A percentile compares a stretch with the other conserved stretches of the same genome.
phyloP scores from a whole-genome alignment of 1,140 invertebrate genomes.

The Pogonomyrmex californicus region DNA sequence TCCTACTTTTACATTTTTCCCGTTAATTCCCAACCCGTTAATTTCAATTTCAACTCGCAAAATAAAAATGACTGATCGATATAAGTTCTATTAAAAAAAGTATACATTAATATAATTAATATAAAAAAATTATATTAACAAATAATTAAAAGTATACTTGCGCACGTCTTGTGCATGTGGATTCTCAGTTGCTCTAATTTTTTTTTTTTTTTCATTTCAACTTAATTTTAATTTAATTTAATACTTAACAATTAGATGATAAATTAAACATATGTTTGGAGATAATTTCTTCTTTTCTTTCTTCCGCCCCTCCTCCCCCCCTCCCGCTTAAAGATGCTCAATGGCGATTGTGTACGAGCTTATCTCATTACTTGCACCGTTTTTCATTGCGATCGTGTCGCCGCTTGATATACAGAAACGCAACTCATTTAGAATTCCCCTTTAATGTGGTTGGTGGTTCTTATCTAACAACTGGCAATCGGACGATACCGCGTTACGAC shows the following conservation, averaged over 20 bases:
- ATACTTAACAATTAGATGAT: background rate
- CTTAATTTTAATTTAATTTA: background rate
- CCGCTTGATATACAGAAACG: background rate
- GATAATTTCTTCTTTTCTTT: background rate
- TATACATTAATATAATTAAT: too few species aligned
- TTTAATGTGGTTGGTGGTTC: background rate
- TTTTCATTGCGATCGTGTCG: too few species aligned
- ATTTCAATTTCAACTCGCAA: too few species aligned
- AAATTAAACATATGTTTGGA: background rate
- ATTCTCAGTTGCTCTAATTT: too few species aligned
- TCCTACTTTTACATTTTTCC: too few species aligned
- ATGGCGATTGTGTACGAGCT: background rate
- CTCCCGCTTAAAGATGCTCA: background rate
- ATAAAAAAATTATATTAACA: too few species aligned
- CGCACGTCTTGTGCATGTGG: too few species aligned
- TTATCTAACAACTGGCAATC: constrained; percentile 43
- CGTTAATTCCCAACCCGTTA: too few species aligned
- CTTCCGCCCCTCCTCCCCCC: too few species aligned
- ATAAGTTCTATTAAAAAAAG: too few species aligned
- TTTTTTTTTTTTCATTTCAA: background rate
- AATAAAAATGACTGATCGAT: too few species aligned
- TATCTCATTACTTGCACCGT: background rate
- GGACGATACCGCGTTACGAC: constrained; percentile 48
- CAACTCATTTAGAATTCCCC: background rate
- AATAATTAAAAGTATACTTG: too few species aligned